Percentiles rank a stretch among this genome's conserved stretches.
Evolutionary conservation across 2,797 vertebrate genomes (phyloP).

Genomic region (Fistularia commersonii): DNA sequence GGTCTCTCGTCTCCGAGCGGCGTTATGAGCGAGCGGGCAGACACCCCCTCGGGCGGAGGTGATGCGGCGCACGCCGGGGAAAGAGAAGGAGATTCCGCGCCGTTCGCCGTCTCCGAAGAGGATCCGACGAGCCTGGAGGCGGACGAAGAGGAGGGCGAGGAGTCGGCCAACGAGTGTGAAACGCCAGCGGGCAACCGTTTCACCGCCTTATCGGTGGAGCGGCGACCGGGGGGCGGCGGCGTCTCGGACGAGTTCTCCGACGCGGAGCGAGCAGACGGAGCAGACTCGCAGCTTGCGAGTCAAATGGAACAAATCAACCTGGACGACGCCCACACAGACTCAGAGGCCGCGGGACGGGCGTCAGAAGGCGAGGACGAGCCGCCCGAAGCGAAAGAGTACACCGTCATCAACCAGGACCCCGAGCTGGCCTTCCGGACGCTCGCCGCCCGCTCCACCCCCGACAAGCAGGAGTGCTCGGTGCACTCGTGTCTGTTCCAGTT

Average conservation of each 20-base stretch:
- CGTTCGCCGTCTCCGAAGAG: slow-evolving; percentile 35
- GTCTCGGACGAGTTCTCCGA: slow-evolving; percentile 22
- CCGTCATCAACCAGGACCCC: slow-evolving; percentile 77
- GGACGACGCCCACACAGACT: slow-evolving; percentile 49
- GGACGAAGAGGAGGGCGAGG: slow-evolving; percentile 45
- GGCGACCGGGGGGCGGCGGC: slow-evolving; percentile 19
- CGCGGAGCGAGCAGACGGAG: slow-evolving; percentile 26
- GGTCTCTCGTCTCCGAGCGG: slow-evolving; percentile 46
- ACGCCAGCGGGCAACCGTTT: slow-evolving; percentile 53
- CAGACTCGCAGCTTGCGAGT: slow-evolving; percentile 22
- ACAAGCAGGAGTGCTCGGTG: slow-evolving; percentile 82
- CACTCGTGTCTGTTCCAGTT: slow-evolving; percentile 89
- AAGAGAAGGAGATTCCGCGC: slow-evolving; percentile 29
- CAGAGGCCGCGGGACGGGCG: slow-evolving; percentile 27
- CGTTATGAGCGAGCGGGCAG: slow-evolving; percentile 30
- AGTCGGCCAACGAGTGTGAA: slow-evolving; percentile 33
- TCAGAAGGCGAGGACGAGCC: slow-evolving; percentile 50
- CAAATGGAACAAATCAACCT: slow-evolving; percentile 52
- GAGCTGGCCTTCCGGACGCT: slow-evolving; percentile 86
- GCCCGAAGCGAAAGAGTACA: slow-evolving; percentile 60
- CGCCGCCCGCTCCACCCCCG: slow-evolving; percentile 72
- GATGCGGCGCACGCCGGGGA: slow-evolving; percentile 33
- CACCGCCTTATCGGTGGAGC: slow-evolving; percentile 56
- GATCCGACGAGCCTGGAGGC: slow-evolving; percentile 31
- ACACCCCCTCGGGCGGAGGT: slow-evolving; percentile 37